Evolutionary conservation across 1,140 invertebrate genomes (phyloP).

Genomic region (Drosophila elegans): DNA sequence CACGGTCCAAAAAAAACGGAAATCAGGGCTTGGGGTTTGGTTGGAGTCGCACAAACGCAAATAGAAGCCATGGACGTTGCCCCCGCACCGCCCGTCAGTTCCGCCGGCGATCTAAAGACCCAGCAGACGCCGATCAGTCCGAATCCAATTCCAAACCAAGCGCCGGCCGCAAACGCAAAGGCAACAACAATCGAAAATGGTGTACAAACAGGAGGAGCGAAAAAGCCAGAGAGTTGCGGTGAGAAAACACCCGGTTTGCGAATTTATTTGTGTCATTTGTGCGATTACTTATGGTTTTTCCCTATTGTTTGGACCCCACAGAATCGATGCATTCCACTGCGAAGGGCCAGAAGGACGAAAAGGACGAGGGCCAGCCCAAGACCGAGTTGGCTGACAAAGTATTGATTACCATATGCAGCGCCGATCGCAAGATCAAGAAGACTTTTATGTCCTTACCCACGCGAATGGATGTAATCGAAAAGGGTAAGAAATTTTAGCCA

Average conservation of each 20-base stretch:
- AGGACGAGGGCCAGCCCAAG: slow-evolving; percentile 52
- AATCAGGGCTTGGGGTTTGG: slow-evolving; percentile 53
- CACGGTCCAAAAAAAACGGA: slow-evolving; percentile 38
- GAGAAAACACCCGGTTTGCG: slow-evolving; percentile 15
- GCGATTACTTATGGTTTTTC: slow-evolving; percentile 1
- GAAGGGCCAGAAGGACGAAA: slow-evolving; percentile 19
- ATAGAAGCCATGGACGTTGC: slow-evolving; percentile 61
- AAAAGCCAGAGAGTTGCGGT: slow-evolving; percentile 67
- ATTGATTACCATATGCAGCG: slow-evolving; percentile 76
- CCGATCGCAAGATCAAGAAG: slow-evolving; percentile 72
- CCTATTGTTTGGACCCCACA: slow-evolving; percentile 7
- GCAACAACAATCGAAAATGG: slow-evolving; percentile 69
- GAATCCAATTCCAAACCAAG: slow-evolving; percentile 34
- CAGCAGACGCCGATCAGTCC: slow-evolving; percentile 36
- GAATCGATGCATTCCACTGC: slow-evolving; percentile 56
- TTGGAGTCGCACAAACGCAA: slow-evolving; percentile 43
- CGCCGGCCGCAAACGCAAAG: slow-evolving; percentile 37
- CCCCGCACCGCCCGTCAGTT: slow-evolving; percentile 32
- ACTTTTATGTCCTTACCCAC: slow-evolving; percentile 72
- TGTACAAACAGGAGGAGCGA: slow-evolving; percentile 74
- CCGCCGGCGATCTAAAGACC: slow-evolving; percentile 42
- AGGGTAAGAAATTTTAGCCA: slow-evolving; percentile 38
- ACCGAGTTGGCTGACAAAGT: slow-evolving; percentile 62
- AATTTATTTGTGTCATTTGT: slow-evolving; percentile 1
- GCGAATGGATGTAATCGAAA: slow-evolving; percentile 74